A percentile compares a stretch with the other conserved stretches of the same genome.
Evolutionary conservation across 2,113 vertebrate species (phyloP).

Genomic region (Scomber japonicus): DNA sequence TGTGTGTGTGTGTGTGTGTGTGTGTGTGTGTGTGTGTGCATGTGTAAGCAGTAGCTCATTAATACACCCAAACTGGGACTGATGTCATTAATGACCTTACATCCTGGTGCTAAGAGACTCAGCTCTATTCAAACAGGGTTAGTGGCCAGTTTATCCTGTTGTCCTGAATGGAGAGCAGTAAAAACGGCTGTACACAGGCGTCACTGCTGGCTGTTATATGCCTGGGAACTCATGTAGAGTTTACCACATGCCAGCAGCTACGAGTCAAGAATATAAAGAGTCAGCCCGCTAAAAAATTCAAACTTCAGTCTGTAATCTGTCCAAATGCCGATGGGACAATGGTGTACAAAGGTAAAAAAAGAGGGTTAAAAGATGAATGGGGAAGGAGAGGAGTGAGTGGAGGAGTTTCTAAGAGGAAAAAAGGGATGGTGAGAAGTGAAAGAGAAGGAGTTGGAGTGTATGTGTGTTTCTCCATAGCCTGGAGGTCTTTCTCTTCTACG

Average conservation of each 20-base stretch:
- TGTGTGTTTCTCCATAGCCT: conserved; percentile 51
- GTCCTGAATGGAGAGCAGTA: conserved; percentile 49
- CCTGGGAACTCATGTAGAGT: conserved; percentile 66
- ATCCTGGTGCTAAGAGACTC: conserved; percentile 68
- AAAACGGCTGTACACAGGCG: conserved; percentile 45
- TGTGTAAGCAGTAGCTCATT: conserved; percentile 20
- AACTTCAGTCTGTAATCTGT: background rate
- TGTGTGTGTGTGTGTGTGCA: background rate
- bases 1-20: background rate
- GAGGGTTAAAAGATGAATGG: background rate
- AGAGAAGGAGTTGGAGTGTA: background rate
- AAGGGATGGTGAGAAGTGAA: conserved; percentile 1
- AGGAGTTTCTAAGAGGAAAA: background rate
- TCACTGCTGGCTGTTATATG: conserved; percentile 32
- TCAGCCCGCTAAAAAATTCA: background rate
- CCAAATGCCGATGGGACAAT: background rate
- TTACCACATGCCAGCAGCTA: conserved; percentile 12
- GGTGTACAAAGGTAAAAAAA: background rate
- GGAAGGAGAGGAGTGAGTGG: background rate
- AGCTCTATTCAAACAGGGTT: conserved; percentile 64
- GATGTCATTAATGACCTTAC: conserved; percentile 68
- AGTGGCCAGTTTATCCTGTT: conserved; percentile 55
- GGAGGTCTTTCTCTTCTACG: conserved; percentile 67
- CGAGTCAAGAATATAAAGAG: background rate
- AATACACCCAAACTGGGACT: conserved; percentile 37